A percentile compares a stretch with the other conserved stretches of the same genome.
phyloP scores from a whole-genome alignment of 1,140 invertebrate species.

The Stegodyphus mimosarum region DNA sequence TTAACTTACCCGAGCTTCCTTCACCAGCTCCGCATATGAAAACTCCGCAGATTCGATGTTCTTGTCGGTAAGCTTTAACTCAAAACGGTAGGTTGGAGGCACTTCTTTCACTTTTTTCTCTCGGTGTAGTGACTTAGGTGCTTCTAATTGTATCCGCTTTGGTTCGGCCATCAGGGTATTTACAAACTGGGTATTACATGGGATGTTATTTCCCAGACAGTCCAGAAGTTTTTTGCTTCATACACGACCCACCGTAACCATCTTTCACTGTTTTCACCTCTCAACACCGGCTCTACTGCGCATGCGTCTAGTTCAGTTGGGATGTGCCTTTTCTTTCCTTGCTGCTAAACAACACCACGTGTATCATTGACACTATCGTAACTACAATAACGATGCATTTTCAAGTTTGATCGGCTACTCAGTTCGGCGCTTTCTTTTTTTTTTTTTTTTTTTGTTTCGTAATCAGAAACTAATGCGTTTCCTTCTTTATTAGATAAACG shows the following conservation, averaged over 20 bases:
- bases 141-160: slow-evolving; percentile 71
- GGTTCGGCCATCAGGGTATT: slow-evolving; percentile 70
- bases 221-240: slow-evolving; percentile 36
- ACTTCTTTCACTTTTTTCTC: slow-evolving; percentile 69
- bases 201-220: slow-evolving; percentile 36
- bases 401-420: too few relatives aligned
- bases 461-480: too few relatives aligned
- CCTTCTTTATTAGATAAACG: too few relatives aligned
- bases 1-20: slow-evolving; percentile 73
- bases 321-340: slow-evolving; percentile 17
- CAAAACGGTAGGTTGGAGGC: slow-evolving; percentile 73
- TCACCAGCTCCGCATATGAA: slow-evolving; percentile 75
- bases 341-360: slow-evolving; percentile 49
- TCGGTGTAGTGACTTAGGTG: slow-evolving; percentile 65
- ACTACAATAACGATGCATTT: too few relatives aligned
- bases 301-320: slow-evolving; percentile 42
- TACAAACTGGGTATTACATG: slow-evolving; percentile 29
- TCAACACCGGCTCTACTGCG: slow-evolving; percentile 47
- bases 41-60: slow-evolving; percentile 76
- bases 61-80: slow-evolving; percentile 74
- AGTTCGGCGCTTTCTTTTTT: too few relatives aligned
- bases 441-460: too few relatives aligned
- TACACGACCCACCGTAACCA: slow-evolving; percentile 28
- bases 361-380: slow-evolving; percentile 17
- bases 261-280: slow-evolving; percentile 58